phyloP scores from a whole-genome alignment of 1,140 invertebrate species.

The Drosophila ogumai region DNA sequence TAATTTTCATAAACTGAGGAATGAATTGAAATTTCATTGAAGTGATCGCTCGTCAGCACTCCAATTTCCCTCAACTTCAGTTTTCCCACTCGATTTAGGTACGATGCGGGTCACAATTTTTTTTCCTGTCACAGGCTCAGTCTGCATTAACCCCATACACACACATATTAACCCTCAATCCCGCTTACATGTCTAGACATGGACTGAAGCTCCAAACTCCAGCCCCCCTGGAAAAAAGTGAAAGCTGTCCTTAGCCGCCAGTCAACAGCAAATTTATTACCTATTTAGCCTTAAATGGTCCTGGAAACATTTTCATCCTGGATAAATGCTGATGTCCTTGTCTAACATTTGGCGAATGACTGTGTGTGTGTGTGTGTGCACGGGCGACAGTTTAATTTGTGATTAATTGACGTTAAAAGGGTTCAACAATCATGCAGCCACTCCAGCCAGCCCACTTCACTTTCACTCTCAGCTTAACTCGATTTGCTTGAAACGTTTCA shows the following conservation, averaged over 20 bases:
- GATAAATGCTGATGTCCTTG: conserved; percentile 47
- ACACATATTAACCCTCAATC: conserved; percentile 31
- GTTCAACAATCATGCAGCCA: conserved; percentile 65
- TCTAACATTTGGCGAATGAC: background rate
- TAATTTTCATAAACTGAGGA: conserved; percentile 10
- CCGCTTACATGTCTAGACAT: conserved; percentile 64
- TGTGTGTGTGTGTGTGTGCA: conserved; percentile 32
- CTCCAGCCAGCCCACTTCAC: conserved; percentile 61
- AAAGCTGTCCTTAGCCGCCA: conserved; percentile 75
- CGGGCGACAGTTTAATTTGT: conserved; percentile 74
- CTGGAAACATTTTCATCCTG: conserved; percentile 77
- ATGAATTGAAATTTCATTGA: conserved; percentile 14
- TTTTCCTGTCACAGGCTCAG: conserved; percentile 2
- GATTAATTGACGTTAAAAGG: conserved; percentile 84
- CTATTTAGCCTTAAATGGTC: conserved; percentile 80
- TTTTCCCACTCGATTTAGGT: conserved; percentile 26
- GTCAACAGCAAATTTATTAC: conserved; percentile 80
- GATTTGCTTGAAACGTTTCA: conserved; percentile 61
- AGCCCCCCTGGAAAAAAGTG: conserved; percentile 12
- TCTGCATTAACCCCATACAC: conserved; percentile 23
- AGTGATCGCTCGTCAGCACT: conserved; percentile 6
- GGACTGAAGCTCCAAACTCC: conserved; percentile 25
- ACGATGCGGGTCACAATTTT: conserved; percentile 33
- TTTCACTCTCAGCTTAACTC: conserved; percentile 67
- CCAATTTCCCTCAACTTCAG: conserved; percentile 5